A percentile compares a stretch with the other conserved stretches of the same genome.
phyloP scores from a whole-genome alignment of 2,113 vertebrate genomes.

The Corythoichthys intestinalis region DNA sequence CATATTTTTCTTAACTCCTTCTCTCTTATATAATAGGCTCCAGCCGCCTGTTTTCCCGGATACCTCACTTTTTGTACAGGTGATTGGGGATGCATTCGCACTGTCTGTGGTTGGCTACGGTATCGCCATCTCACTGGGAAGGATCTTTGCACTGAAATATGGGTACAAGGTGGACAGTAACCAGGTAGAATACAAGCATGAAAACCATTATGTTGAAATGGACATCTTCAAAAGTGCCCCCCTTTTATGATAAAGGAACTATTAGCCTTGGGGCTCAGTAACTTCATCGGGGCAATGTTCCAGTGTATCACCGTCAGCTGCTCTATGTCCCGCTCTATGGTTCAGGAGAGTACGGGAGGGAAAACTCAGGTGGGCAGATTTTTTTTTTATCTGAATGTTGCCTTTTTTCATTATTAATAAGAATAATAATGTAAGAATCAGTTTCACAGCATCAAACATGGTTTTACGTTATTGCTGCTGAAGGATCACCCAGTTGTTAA shows the following conservation, averaged over 20 bases:
- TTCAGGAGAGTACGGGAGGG: constrained; percentile 87
- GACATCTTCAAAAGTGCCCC: not conserved
- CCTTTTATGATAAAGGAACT: constrained; percentile 76
- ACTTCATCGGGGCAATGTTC: constrained; percentile 84
- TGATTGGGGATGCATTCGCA: constrained; percentile 86
- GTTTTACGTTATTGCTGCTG: too few relatives aligned
- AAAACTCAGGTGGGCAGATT: constrained; percentile 82
- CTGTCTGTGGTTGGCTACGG: constrained; percentile 89
- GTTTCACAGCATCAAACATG: too few relatives aligned
- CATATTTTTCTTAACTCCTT: constrained; percentile 14
- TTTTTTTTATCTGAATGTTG: not conserved
- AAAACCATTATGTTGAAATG: not conserved
- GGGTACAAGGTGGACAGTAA: constrained; percentile 95
- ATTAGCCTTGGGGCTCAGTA: constrained; percentile 85
- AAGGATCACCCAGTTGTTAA: too few relatives aligned
- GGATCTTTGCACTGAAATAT: constrained; percentile 91
- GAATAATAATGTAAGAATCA: too few relatives aligned
- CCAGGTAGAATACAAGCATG: constrained; percentile 72
- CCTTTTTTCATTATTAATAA: not conserved
- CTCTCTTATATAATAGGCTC: constrained; percentile 68
- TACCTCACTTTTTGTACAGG: constrained; percentile 62
- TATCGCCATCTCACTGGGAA: constrained; percentile 89
- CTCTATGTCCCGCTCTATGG: constrained; percentile 90
- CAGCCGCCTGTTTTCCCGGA: constrained; percentile 73
- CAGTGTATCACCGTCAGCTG: constrained; percentile 90